Conservation (phyloP, 2,888 invertebrate genomes). For the Melitaea athalia region DNA sequence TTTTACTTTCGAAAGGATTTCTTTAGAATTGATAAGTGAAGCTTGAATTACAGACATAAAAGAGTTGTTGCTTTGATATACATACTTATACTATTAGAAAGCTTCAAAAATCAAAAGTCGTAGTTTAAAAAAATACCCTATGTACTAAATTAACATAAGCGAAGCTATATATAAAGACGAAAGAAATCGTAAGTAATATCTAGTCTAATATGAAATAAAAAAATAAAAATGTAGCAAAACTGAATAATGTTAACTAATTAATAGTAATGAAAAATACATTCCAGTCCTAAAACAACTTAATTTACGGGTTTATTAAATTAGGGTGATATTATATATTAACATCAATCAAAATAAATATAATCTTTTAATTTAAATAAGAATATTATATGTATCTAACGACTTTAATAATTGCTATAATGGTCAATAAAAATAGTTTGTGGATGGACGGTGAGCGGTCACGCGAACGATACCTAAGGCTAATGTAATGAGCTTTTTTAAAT, state of each 20-base stretch:
- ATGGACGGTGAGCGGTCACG: constrained; percentile 18
- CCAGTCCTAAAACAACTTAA: not conserved
- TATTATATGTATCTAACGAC: not conserved
- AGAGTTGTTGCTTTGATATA: no score
- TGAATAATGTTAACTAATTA: no score
- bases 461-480: constrained; percentile 8
- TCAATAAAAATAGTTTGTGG: constrained; percentile 21
- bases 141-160: no score
- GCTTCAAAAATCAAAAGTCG: no score
- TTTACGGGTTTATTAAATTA: not conserved
- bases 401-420: constrained; percentile 8
- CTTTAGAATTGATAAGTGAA: not conserved
- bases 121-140: no score
- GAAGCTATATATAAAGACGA: no score
- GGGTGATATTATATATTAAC: not conserved
- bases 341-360: not conserved
- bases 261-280: no score
- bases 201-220: no score
- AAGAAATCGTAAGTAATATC: no score
- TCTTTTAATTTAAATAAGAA: not conserved
- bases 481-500: constrained; percentile 9
- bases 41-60: not conserved
- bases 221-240: no score
- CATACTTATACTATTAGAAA: no score
- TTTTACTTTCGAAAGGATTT: constrained; percentile 47